Percentiles rank a stretch among this genome's conserved stretches.
Evolutionary conservation across 1,140 invertebrate species (phyloP).

Genomic region (Campoletis sonorensis): DNA sequence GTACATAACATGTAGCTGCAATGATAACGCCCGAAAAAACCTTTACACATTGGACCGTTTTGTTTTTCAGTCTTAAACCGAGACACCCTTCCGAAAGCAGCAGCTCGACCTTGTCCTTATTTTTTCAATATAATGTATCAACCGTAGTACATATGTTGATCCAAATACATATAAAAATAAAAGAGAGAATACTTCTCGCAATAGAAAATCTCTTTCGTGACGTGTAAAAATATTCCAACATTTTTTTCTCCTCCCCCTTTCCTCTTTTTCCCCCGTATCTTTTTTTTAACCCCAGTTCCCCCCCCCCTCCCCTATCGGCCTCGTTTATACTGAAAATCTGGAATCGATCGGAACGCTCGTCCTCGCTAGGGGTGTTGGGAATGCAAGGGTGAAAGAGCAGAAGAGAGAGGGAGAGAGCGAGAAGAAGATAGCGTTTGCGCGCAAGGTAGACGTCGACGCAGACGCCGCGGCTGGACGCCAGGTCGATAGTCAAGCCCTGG

Average conservation of each 20-base stretch:
- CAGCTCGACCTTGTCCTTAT: slow-evolving; percentile 19
- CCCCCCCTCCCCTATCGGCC: slow-evolving; percentile 64
- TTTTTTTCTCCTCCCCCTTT: background rate
- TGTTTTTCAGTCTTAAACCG: background rate
- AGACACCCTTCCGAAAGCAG: background rate
- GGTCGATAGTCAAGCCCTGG: slow-evolving; percentile 72
- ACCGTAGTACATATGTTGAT: background rate
- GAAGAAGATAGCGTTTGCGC: slow-evolving; percentile 67
- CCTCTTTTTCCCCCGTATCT: background rate
- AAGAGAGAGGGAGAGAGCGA: slow-evolving; percentile 29
- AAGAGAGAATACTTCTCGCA: background rate
- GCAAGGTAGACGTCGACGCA: slow-evolving; percentile 69
- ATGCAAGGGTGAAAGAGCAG: slow-evolving; percentile 12
- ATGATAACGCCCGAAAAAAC: slow-evolving; percentile 1
- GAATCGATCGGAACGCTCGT: slow-evolving; percentile 63
- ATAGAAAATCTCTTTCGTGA: slow-evolving; percentile 4
- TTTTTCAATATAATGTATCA: background rate
- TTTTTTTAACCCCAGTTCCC: slow-evolving; percentile 11
- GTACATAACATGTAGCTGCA: background rate
- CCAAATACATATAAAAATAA: background rate
- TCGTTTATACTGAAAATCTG: slow-evolving; percentile 73
- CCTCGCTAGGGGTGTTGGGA: slow-evolving; percentile 14
- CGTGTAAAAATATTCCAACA: slow-evolving; percentile 22
- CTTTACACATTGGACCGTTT: background rate
- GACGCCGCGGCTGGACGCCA: slow-evolving; percentile 68